phyloP scores from a whole-genome alignment of 2,797 vertebrate species.

The Glossophaga mutica region DNA sequence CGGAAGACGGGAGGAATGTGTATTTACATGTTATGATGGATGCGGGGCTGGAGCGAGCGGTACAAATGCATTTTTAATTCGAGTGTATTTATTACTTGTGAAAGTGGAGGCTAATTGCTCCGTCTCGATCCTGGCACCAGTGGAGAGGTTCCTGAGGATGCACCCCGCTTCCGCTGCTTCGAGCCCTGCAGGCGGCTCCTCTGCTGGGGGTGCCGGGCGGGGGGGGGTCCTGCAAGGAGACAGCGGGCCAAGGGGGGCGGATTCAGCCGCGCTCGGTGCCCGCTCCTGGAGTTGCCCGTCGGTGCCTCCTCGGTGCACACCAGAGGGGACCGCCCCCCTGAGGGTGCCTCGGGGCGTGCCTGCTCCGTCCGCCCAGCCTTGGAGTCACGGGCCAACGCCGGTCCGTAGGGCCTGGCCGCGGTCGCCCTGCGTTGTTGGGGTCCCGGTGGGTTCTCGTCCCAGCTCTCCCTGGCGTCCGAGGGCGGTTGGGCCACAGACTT shows the following conservation, averaged over 20 bases:
- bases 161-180: fast-evolving
- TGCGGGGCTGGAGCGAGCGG: not conserved
- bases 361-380: not conserved
- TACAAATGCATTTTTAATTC: slow-evolving; percentile 56
- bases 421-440: not conserved
- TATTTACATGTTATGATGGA: slow-evolving; percentile 44
- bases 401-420: not conserved
- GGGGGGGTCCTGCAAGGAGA: not conserved
- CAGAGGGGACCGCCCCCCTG: not conserved
- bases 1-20: not conserved
- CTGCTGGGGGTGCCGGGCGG: not conserved
- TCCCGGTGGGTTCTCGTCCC: slow-evolving; percentile 44
- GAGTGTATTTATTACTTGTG: slow-evolving; percentile 58
- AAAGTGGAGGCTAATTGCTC: slow-evolving; percentile 29
- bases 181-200: not conserved
- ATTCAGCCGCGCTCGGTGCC: not conserved
- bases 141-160: not conserved
- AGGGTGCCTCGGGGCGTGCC: not conserved
- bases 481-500: not conserved
- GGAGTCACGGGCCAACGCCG: not conserved
- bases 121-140: not conserved
- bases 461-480: not conserved
- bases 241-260: not conserved
- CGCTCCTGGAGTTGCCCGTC: not conserved
- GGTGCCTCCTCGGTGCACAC: not conserved